Evolutionary conservation across 1,140 invertebrate species (phyloP), one percentile per base, ranked within the genome.

Genomic region (Atta cephalotes): DNA sequence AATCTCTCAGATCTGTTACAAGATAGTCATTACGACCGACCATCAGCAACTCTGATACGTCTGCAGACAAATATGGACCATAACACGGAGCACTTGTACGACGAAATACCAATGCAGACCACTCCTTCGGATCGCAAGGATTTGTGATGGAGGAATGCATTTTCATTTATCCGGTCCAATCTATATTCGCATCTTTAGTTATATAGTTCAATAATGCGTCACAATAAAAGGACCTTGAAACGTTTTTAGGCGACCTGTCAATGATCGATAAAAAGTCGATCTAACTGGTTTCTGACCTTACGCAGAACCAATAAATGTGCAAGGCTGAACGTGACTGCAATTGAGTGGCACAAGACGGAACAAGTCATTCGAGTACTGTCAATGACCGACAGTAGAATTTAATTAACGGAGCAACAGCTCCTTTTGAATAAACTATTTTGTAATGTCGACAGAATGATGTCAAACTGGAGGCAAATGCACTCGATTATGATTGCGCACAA

Each of bases 21-120:
- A 68, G 94, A 95, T 66, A 92, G 93, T 60, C 94, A 95, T 56
- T 95, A 95, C 86, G 95, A 95, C 53, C 92, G 92, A 35, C 95
- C 95, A 28, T 93, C 94, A 1, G 80, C 89, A 2, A 84, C 87
- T 4, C 56, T 79, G 65, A 79, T 88, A 63, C 88, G 65, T 77
- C 49, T 91, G n/a, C 90, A 91, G 9, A 53, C 71, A 31, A 85
- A 88, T 21, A 72, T 72, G 39, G 93, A 94, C 9, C 49, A 89
- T 66, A 91, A 92, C n/a, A 45, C 80, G 14, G 94, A 95, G 62
- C 95, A 95, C 91, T 89, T 95, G 21, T 95, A 95, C 87, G 95
- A 94, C 28, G 94, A 95, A 85, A 95, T 95, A 72, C 95, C 95
- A 0, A 85, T 94, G 10, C 91, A 92, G 60, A 89, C 93, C 49